Evolutionary conservation across 2,113 vertebrate genomes (phyloP).

Genomic region (Sinocyclocheilus maitianheensis): DNA sequence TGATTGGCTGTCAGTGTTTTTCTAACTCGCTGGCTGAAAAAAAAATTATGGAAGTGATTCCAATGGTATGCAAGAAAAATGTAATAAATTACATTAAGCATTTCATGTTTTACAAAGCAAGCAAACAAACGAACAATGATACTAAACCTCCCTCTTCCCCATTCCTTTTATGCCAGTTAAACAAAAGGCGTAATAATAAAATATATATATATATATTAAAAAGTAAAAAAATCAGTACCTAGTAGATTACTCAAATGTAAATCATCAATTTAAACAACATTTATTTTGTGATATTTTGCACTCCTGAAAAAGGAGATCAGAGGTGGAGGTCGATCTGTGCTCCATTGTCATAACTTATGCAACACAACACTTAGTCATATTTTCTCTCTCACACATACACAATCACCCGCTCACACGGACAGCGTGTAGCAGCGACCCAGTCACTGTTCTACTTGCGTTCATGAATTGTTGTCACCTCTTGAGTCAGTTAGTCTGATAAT

Average conservation of each 20-base stretch:
- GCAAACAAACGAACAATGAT: neutral
- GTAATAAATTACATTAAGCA: neutral
- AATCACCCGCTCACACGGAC: neutral
- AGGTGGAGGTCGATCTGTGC: neutral
- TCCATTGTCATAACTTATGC: conserved; percentile 50
- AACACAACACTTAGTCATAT: conserved; percentile 33
- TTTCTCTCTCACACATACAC: neutral
- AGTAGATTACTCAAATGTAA: too few species aligned
- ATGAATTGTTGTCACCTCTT: conserved; percentile 35
- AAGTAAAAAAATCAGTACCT: neutral
- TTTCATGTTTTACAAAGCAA: neutral
- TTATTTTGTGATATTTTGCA: neutral
- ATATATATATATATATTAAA: neutral
- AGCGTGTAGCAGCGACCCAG: neutral
- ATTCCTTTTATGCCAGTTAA: neutral
- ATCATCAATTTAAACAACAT: too few species aligned
- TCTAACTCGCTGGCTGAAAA: too few species aligned
- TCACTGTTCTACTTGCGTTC: conserved; percentile 5
- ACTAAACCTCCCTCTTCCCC: neutral
- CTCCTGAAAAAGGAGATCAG: neutral
- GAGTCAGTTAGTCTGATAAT: conserved; percentile 27
- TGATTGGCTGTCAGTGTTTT: neutral
- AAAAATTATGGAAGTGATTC: too few species aligned
- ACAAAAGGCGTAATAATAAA: neutral
- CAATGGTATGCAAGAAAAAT: too few species aligned